Percentiles rank a stretch among this genome's conserved stretches.
Conservation (phyloP, 2,888 invertebrate genomes). For the Euplagia quadripunctaria region DNA sequence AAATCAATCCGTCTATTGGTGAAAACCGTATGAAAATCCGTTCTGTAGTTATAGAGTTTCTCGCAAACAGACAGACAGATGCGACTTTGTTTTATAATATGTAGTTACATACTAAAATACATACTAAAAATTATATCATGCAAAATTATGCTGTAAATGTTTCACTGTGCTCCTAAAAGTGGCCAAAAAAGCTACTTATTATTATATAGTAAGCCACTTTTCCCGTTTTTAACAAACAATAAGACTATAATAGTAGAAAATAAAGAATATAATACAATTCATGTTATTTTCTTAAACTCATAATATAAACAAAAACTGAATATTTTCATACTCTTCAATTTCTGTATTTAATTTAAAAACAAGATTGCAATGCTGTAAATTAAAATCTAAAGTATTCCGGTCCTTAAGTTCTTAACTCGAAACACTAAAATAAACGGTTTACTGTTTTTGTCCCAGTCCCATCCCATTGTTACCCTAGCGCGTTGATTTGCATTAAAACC, state of each 20-base stretch:
- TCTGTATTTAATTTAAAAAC: background rate
- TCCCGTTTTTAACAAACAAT: too few species aligned
- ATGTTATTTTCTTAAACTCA: too few species aligned
- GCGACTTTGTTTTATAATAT: too few species aligned
- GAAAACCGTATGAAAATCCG: too few species aligned
- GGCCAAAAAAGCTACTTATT: background rate
- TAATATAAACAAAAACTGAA: background rate
- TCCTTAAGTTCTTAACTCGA: background rate
- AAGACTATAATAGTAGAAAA: too few species aligned
- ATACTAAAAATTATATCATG: background rate
- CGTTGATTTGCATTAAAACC: conserved; percentile 61
- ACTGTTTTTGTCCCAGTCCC: conserved; percentile 1
- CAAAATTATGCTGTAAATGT: background rate
- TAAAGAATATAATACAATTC: too few species aligned
- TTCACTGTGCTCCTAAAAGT: too few species aligned
- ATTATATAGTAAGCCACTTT: too few species aligned
- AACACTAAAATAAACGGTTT: conserved; percentile 12
- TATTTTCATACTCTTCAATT: background rate
- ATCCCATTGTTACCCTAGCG: conserved; percentile 39
- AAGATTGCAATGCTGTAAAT: background rate
- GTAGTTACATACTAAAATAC: too few species aligned
- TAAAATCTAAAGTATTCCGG: background rate
- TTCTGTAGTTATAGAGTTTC: too few species aligned
- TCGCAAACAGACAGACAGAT: too few species aligned
- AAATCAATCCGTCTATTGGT: too few species aligned